Evolutionary conservation across 2,888 invertebrate species (phyloP).

Genomic region (Drosophila affinis): DNA sequence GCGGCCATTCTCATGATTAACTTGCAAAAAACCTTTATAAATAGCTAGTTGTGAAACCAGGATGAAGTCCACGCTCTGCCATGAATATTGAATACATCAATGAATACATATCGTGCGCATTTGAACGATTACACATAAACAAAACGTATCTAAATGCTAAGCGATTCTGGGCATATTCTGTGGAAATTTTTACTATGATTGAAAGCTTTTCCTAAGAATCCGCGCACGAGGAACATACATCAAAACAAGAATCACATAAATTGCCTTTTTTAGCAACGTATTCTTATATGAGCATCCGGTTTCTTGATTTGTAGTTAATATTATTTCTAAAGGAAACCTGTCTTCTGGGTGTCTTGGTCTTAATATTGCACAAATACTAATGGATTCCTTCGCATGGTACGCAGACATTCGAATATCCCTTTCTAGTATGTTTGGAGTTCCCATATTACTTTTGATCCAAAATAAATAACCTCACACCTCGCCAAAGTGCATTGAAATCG

Average conservation of each 20-base stretch:
- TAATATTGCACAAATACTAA: not conserved
- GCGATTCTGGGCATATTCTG: not conserved
- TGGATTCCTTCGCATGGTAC: not conserved
- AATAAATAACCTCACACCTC: not conserved
- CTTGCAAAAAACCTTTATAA: not conserved
- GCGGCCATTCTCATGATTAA: not conserved
- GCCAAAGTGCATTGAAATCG: not conserved
- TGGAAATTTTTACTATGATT: not conserved
- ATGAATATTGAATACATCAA: not conserved
- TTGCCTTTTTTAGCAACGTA: not conserved
- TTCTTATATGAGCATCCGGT: not conserved
- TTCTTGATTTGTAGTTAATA: not conserved
- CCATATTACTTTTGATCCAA: too few relatives aligned
- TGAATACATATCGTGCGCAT: not conserved
- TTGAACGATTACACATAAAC: not conserved
- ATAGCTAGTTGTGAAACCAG: not conserved
- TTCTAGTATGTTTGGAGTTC: too few relatives aligned
- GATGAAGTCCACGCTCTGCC: not conserved
- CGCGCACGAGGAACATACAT: not conserved
- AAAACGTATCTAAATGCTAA: not conserved
- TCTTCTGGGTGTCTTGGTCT: not conserved
- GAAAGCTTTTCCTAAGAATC: too few relatives aligned
- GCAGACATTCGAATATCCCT: too few relatives aligned
- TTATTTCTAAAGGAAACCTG: not conserved
- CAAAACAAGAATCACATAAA: not conserved